Conservation (phyloP, 2,888 invertebrate genomes). For the Chelonus formosanus region DNA sequence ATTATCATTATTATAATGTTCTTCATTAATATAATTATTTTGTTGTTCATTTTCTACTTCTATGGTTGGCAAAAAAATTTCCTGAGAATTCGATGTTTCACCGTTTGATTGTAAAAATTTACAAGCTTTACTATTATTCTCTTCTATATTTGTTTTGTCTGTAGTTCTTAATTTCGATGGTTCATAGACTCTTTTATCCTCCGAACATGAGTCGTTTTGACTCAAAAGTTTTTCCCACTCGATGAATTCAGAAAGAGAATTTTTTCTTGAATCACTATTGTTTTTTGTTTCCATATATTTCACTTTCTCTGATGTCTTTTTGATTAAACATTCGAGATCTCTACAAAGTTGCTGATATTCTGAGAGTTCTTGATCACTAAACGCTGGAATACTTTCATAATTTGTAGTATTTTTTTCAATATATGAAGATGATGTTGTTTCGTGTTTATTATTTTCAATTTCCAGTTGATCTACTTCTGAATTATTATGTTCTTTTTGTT, state of each 20-base stretch:
- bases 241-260: slow-evolving; percentile 37
- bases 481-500: neutral
- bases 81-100: neutral
- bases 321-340: slow-evolving; percentile 55
- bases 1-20: too few relatives aligned
- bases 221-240: slow-evolving; percentile 34
- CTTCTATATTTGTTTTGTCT: slow-evolving; percentile 7
- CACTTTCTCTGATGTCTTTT: slow-evolving; percentile 42
- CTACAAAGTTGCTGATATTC: slow-evolving; percentile 56
- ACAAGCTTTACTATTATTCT: neutral
- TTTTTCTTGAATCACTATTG: slow-evolving; percentile 19
- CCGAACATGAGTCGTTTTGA: slow-evolving; percentile 5
- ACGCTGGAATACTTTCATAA: slow-evolving; percentile 32
- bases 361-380: slow-evolving; percentile 52
- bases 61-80: neutral
- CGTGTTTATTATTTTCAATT: slow-evolving; percentile 1
- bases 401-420: slow-evolving; percentile 19
- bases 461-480: neutral
- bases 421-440: neutral
- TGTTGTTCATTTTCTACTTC: too few relatives aligned
- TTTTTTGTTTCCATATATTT: slow-evolving; percentile 18
- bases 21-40: too few relatives aligned
- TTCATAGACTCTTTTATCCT: slow-evolving; percentile 9
- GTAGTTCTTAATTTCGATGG: slow-evolving; percentile 6
- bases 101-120: neutral